Conservation (phyloP, 2,113 vertebrate genomes). For the Chionis minor region DNA sequence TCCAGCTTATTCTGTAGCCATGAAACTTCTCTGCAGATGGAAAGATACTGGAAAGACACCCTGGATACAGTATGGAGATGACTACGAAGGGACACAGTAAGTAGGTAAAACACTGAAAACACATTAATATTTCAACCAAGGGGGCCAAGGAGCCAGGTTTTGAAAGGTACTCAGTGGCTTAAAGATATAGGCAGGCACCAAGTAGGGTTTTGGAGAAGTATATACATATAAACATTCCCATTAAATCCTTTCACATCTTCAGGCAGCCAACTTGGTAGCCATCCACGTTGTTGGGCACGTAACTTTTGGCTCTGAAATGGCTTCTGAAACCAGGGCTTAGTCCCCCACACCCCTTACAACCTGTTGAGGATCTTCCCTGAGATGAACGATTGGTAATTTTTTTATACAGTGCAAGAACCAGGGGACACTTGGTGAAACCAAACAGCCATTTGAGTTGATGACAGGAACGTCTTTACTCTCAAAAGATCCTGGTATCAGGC, state of each 20-base stretch:
- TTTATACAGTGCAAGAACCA: background rate
- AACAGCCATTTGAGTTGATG: background rate
- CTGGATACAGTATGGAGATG: background rate
- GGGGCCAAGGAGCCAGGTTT: background rate
- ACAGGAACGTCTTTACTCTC: background rate
- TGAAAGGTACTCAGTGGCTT: background rate
- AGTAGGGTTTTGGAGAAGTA: background rate
- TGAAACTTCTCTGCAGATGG: background rate
- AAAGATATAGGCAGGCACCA: background rate
- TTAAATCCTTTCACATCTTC: background rate
- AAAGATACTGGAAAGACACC: background rate
- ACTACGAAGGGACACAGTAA: rapidly evolving
- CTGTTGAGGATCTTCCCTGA: background rate
- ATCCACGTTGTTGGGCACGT: rapidly evolving
- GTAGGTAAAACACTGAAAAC: background rate
- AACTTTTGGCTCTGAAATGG: background rate
- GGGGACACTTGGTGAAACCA: background rate
- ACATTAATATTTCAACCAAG: background rate
- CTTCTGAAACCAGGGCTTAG: background rate
- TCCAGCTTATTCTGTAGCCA: background rate
- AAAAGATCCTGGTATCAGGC: background rate
- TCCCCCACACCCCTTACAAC: background rate
- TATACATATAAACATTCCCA: background rate
- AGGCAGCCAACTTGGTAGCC: background rate
- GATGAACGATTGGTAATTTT: background rate